phyloP scores from a whole-genome alignment of 1,140 invertebrate species.

The Zophobas atratus region DNA sequence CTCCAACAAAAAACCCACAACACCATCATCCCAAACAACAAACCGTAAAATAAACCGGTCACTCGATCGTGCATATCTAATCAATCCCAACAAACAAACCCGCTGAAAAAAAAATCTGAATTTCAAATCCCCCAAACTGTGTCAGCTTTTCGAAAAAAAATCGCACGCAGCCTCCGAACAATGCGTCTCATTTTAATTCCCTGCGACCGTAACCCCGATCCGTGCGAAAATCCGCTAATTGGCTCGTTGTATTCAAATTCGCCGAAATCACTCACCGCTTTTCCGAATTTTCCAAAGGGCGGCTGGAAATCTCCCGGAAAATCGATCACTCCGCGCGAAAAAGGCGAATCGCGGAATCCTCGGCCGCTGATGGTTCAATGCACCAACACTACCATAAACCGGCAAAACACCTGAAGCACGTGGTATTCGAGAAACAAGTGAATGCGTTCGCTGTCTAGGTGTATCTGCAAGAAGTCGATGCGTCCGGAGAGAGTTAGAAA shows the following conservation, averaged over 20 bases:
- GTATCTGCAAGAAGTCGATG: constrained; percentile 38
- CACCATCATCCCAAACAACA: too few relatives aligned
- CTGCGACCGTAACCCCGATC: background rate
- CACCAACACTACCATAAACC: constrained; percentile 51
- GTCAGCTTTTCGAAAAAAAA: too few relatives aligned
- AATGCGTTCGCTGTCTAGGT: constrained; percentile 44
- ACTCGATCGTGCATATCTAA: too few relatives aligned
- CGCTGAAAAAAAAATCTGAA: too few relatives aligned
- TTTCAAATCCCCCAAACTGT: too few relatives aligned
- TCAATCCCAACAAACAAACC: too few relatives aligned
- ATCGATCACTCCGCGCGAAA: background rate
- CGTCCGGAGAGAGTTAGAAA: constrained; percentile 52
- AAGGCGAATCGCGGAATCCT: too few relatives aligned
- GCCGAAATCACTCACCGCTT: background rate
- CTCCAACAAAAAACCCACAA: too few relatives aligned
- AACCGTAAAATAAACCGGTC: too few relatives aligned
- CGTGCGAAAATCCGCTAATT: background rate
- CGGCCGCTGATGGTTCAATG: constrained; percentile 45
- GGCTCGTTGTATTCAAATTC: background rate
- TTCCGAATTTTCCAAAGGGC: background rate
- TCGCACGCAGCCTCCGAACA: too few relatives aligned
- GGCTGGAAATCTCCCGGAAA: background rate
- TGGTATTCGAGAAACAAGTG: constrained; percentile 53
- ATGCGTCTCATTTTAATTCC: background rate
- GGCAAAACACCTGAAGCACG: constrained; percentile 52